These are phyloP conservation scores for Apolygus lucorum DNA, from an alignment of 1,140 invertebrate species.

Conservation along the genomic window DNA sequence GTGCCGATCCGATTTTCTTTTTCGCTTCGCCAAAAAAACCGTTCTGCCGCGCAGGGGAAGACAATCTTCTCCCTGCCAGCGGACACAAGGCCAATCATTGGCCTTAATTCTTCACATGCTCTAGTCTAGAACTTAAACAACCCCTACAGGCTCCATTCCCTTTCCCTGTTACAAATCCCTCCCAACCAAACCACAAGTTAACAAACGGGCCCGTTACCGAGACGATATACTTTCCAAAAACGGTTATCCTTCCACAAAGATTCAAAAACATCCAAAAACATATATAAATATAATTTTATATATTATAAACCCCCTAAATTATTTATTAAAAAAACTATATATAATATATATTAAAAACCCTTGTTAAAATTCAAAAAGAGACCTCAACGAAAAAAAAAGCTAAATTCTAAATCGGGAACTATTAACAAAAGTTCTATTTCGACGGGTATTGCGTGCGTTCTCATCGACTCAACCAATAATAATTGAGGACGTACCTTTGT, in stretches of 20 bases:
- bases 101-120: constrained; percentile 22
- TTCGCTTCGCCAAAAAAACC: constrained; percentile 1
- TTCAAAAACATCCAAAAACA: constrained; percentile 27
- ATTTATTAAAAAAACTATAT: constrained; percentile 16
- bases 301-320: constrained; percentile 23
- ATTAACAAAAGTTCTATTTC: constrained; percentile 18
- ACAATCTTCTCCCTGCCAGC: constrained; percentile 14
- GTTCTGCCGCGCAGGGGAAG: constrained; percentile 13
- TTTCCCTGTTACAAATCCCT: constrained; percentile 28
- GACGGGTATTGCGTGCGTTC: constrained; percentile 13
- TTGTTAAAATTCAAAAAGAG: constrained; percentile 19
- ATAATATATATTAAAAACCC: constrained; percentile 19
- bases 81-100: constrained; percentile 3
- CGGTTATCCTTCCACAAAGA: constrained; percentile 30
- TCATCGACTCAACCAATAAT: constrained; percentile 15
- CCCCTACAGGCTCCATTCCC: constrained; percentile 29
- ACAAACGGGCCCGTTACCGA: constrained; percentile 30
- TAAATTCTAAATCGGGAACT: constrained; percentile 23
- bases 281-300: constrained; percentile 23
- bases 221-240: constrained; percentile 28
- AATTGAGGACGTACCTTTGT: neutral
- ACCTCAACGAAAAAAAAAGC: constrained; percentile 23
- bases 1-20: constrained; percentile 1
- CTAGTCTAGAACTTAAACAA: constrained; percentile 25
- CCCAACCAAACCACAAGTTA: constrained; percentile 25